These are phyloP conservation scores for Nothocercus nigrocapillus DNA, from an alignment of 2,113 vertebrate genomes.

Conservation along the genomic window DNA sequence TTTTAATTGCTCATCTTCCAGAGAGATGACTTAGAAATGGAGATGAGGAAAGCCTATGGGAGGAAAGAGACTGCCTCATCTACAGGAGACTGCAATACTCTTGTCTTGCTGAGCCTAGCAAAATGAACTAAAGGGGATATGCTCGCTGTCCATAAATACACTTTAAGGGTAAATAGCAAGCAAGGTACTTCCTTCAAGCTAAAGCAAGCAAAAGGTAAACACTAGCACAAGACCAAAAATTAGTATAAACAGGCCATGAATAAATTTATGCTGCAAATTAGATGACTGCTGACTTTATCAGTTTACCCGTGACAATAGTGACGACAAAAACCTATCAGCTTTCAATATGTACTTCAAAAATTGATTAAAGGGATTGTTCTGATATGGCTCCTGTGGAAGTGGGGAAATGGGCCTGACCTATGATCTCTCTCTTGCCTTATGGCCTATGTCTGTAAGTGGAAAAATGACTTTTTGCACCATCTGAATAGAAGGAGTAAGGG, in stretches of 20 bases:
- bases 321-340: not conserved
- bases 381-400: not conserved
- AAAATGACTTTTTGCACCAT: not conserved
- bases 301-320: not conserved
- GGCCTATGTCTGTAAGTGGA: not conserved
- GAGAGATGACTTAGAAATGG: not conserved
- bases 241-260: not conserved
- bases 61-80: not conserved
- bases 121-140: not conserved
- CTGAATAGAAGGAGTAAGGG: not conserved
- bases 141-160: fast-evolving
- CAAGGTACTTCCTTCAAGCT: not conserved
- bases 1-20: not conserved
- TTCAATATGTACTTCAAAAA: not conserved
- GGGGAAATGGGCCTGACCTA: not conserved
- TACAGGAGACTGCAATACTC: not conserved
- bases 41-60: not conserved
- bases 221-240: not conserved
- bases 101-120: not conserved
- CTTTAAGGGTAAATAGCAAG: not conserved
- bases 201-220: not conserved
- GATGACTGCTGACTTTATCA: not conserved
- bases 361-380: not conserved
- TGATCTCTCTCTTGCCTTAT: not conserved
- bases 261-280: not conserved